phyloP scores from a whole-genome alignment of 2,888 invertebrate genomes.

The Hirtodrosophila alboralis region DNA sequence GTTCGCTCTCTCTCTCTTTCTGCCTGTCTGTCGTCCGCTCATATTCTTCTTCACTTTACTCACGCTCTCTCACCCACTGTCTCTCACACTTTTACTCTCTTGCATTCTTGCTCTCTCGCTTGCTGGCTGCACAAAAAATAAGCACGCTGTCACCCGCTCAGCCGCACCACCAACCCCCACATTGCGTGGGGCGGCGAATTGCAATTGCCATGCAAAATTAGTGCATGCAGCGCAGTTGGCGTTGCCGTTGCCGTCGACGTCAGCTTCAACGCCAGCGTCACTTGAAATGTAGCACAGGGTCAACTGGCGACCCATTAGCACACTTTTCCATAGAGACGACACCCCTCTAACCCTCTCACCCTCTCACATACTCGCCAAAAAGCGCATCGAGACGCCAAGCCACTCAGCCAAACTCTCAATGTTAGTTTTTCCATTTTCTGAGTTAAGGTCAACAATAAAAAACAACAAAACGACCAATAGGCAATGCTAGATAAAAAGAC shows the following conservation, averaged over 20 bases:
- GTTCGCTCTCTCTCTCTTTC: not conserved
- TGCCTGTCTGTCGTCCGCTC: slow-evolving; percentile 4
- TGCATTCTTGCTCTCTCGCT: slow-evolving; percentile 4
- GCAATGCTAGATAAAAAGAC: slow-evolving; percentile 37
- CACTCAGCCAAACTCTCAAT: slow-evolving; percentile 67
- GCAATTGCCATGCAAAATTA: slow-evolving; percentile 61
- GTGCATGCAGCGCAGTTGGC: slow-evolving; percentile 47
- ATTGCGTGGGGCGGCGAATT: slow-evolving; percentile 22
- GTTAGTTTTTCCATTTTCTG: slow-evolving; percentile 71
- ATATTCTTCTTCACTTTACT: no score
- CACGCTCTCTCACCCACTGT: no score
- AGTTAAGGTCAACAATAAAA: slow-evolving; percentile 79
- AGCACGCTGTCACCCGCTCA: not conserved
- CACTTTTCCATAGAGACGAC: slow-evolving; percentile 70
- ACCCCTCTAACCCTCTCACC: not conserved
- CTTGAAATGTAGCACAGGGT: slow-evolving; percentile 82
- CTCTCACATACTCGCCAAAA: not conserved
- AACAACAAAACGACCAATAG: slow-evolving; percentile 62
- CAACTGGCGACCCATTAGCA: slow-evolving; percentile 83
- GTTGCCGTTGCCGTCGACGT: slow-evolving; percentile 8
- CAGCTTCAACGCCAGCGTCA: slow-evolving; percentile 30
- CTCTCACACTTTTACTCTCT: not conserved
- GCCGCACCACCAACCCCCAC: slow-evolving; percentile 4
- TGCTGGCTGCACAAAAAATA: slow-evolving; percentile 12
- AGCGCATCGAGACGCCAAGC: slow-evolving; percentile 31